Conservation (phyloP, 2,797 vertebrate genomes). For the Pelodytes ibericus region DNA sequence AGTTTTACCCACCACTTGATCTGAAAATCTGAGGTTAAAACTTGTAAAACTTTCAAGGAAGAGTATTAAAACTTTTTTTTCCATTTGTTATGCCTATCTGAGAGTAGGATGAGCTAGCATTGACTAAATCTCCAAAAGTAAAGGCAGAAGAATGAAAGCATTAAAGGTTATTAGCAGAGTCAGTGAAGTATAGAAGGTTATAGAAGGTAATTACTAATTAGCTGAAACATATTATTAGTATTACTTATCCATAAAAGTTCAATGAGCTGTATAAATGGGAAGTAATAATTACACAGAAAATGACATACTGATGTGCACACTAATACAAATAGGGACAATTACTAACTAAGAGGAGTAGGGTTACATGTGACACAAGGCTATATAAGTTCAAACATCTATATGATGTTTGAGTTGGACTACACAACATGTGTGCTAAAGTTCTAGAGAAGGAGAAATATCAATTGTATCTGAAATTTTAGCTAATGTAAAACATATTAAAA, state of each 20-base stretch:
- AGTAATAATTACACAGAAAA: constrained; percentile 1
- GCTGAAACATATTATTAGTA: constrained; percentile 2
- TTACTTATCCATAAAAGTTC: background rate
- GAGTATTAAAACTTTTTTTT: too few species aligned
- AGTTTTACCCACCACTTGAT: too few species aligned
- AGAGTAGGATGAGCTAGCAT: background rate
- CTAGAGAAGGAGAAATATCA: too few species aligned
- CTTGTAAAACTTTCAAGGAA: too few species aligned
- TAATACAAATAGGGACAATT: constrained; percentile 1
- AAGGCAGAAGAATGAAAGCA: background rate
- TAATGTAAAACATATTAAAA: too few species aligned
- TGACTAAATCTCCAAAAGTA: background rate
- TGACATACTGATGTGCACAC: constrained; percentile 2
- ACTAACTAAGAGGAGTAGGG: background rate
- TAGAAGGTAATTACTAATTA: constrained; percentile 5
- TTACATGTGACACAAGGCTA: background rate
- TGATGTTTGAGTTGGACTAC: too few species aligned
- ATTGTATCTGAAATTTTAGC: too few species aligned
- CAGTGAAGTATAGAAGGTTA: constrained; percentile 2
- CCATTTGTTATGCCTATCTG: too few species aligned
- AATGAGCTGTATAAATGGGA: constrained; percentile 4
- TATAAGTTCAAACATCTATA: too few species aligned
- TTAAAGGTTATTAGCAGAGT: constrained; percentile 1
- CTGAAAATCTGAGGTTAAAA: too few species aligned
- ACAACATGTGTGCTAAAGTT: too few species aligned